phyloP scores from a whole-genome alignment of 1,140 invertebrate species.

The Ditylenchus dipsaci region DNA sequence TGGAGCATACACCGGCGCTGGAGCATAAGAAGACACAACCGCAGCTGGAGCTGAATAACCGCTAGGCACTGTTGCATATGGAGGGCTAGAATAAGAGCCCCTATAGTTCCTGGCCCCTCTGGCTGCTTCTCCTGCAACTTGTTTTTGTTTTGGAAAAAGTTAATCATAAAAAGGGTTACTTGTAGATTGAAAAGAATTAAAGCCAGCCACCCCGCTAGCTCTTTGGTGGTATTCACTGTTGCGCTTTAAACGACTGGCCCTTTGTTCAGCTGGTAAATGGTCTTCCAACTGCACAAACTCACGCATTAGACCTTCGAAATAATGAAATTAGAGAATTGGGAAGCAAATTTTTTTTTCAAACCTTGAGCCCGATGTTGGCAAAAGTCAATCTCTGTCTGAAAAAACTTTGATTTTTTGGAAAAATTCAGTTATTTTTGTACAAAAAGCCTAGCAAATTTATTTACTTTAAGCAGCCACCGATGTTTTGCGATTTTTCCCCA shows the following conservation, averaged over 20 bases:
- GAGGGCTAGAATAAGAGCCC: no score
- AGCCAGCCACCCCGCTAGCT: neutral
- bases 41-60: neutral
- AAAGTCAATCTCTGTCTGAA: neutral
- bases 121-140: no score
- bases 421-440: no score
- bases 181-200: neutral
- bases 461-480: no score
- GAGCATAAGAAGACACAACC: neutral
- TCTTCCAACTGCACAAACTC: neutral
- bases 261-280: neutral
- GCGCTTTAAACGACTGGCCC: neutral
- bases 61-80: neutral
- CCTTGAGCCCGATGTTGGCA: neutral
- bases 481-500: neutral
- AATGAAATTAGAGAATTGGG: no score
- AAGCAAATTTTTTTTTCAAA: no score
- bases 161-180: neutral
- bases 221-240: neutral
- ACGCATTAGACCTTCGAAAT: neutral
- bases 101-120: no score
- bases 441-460: no score
- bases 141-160: no score
- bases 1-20: neutral
- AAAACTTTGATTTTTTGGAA: neutral